These are phyloP conservation scores for Eustalomyia histrio DNA, from an alignment of 2,888 invertebrate genomes.

Conservation along the genomic window DNA sequence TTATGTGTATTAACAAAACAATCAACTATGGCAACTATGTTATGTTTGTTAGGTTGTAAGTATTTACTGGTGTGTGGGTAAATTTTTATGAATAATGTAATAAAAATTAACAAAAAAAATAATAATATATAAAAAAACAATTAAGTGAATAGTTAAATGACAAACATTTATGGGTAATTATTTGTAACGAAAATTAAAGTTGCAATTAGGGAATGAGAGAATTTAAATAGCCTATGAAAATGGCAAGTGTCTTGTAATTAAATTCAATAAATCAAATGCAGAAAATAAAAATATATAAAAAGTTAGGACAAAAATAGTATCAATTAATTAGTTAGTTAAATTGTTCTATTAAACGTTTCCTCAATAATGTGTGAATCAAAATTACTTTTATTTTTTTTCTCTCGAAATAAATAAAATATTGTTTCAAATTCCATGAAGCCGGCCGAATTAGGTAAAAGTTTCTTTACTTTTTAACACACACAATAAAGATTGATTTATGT, in stretches of 20 bases:
- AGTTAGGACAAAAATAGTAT: too few species aligned
- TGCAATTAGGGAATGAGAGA: background rate
- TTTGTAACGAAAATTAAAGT: conserved; percentile 1
- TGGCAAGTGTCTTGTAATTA: conserved; percentile 33
- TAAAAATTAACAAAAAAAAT: conserved; percentile 35
- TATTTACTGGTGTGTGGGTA: background rate
- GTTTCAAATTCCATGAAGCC: too few species aligned
- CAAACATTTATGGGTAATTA: conserved; percentile 19
- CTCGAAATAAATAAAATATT: too few species aligned
- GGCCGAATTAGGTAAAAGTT: too few species aligned
- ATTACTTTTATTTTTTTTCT: too few species aligned
- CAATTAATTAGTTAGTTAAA: too few species aligned
- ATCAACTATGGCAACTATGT: conserved; percentile 50
- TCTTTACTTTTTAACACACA: too few species aligned
- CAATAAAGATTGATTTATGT: too few species aligned
- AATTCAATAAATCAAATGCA: conserved; percentile 45
- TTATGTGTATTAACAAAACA: conserved; percentile 37
- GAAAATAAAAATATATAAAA: background rate
- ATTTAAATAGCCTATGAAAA: background rate
- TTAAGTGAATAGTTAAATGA: conserved; percentile 6
- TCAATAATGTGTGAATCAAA: too few species aligned
- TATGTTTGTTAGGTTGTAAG: conserved; percentile 9
- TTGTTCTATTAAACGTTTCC: too few species aligned
- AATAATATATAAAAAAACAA: conserved; percentile 1
- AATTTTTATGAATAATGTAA: conserved; percentile 34